These are phyloP conservation scores for Hypena proboscidalis DNA, from an alignment of 2,888 invertebrate genomes.

Conservation along the genomic window DNA sequence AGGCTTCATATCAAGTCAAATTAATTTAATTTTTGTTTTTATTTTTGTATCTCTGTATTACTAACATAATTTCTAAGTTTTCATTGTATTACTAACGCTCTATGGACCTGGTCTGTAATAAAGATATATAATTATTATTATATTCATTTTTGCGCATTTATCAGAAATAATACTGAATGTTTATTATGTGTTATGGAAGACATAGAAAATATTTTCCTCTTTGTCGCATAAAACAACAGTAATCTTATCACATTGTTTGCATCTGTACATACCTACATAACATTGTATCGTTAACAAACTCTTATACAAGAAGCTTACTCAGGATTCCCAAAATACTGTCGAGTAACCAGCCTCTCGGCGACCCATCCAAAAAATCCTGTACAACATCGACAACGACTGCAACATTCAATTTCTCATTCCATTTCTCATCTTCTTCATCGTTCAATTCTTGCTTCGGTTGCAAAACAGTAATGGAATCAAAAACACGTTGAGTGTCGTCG, in stretches of 20 bases:
- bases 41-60: no score
- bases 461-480: constrained; percentile 30
- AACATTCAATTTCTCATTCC: constrained; percentile 14
- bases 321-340: constrained; percentile 39
- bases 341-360: constrained; percentile 29
- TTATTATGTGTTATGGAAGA: no score
- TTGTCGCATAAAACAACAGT: no score
- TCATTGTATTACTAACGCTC: no score
- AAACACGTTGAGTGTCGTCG: constrained; percentile 18
- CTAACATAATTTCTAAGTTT: no score
- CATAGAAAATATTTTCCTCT: background rate
- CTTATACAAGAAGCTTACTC: constrained; percentile 42
- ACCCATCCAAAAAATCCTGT: constrained; percentile 33
- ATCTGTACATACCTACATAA: constrained; percentile 36
- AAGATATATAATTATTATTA: no score
- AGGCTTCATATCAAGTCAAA: no score
- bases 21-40: no score
- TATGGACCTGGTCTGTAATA: no score
- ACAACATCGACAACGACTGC: constrained; percentile 25
- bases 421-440: constrained; percentile 14
- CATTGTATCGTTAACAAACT: constrained; percentile 40
- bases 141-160: no score
- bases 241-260: constrained; percentile 36
- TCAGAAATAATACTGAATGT: no score
- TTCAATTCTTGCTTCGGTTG: background rate